phyloP scores from a whole-genome alignment of 2,888 invertebrate species.

The Lepetodrilus schrolli region DNA sequence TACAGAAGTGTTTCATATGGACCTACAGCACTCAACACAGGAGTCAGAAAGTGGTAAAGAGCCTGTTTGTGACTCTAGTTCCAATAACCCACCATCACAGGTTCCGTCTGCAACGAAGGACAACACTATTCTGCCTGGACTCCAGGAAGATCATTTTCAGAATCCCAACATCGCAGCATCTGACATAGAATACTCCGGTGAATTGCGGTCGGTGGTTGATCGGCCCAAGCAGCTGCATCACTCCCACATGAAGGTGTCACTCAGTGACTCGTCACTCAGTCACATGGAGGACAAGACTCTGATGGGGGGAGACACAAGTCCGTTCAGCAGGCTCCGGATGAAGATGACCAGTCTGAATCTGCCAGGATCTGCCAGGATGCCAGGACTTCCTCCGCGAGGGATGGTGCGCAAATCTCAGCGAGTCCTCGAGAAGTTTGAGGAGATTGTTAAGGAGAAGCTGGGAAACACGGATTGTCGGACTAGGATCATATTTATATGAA shows the following conservation, averaged over 20 bases:
- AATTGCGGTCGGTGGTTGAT: slow-evolving; percentile 39
- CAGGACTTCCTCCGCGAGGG: not conserved
- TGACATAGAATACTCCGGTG: slow-evolving; percentile 34
- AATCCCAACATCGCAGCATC: not conserved
- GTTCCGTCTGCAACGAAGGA: not conserved
- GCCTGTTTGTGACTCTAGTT: not conserved
- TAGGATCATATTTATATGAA: slow-evolving; percentile 62
- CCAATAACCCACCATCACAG: slow-evolving; percentile 5
- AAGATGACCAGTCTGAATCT: slow-evolving; percentile 43
- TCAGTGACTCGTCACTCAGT: slow-evolving; percentile 59
- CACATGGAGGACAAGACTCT: slow-evolving; percentile 15
- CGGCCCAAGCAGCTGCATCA: slow-evolving; percentile 45
- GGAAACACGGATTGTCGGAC: slow-evolving; percentile 54
- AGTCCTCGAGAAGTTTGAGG: slow-evolving; percentile 58
- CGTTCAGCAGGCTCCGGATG: slow-evolving; percentile 44
- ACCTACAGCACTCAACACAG: not conserved
- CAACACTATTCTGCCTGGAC: not conserved
- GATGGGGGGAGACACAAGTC: slow-evolving; percentile 36
- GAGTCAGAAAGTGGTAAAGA: not conserved
- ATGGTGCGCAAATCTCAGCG: slow-evolving; percentile 56
- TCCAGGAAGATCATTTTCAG: not conserved
- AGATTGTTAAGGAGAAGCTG: slow-evolving; percentile 53
- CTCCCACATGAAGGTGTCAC: slow-evolving; percentile 59
- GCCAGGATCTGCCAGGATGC: slow-evolving; percentile 35
- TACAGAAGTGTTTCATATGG: not conserved